Base-by-base conservation (phyloP, 2,113 vertebrate species). In the Malurus cyaneus region DNA sequence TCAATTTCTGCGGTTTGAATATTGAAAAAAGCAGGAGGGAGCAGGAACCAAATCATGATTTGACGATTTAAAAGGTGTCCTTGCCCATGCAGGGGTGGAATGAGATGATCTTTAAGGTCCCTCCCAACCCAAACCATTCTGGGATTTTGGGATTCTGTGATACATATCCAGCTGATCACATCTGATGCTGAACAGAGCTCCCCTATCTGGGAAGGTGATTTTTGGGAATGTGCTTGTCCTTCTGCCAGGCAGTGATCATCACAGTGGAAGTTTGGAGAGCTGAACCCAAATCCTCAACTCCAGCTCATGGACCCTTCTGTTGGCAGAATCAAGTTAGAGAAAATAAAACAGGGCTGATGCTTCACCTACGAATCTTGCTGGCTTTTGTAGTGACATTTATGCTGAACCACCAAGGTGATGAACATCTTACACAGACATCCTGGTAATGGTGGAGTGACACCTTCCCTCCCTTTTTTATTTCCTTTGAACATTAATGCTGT, bases 181-280 rank as follows among this genome's bases (percentile, higher is more conserved):
- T 65, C 72, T 39, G 39, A 39, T 39, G 39, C 39, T 39, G 39
- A 39, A 39, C 39, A 39, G 39, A 74, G 34, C 31, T 52, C 18
- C 62, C 31, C 31, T 32, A 0, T 5, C 46, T 3, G 6, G 46
- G 42, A 18, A 14, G 60, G 23, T 11, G 34, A 13, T 61, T 31
- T 6, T 5, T 41, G 32, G 67, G 54, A 25, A 29, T 59, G 0
- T 1, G 0, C 17, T 3, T 46, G 18, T 60, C 57, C 66, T 65
- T n/a, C 11, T 19, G 34, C 65, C 34, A 1, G 23, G 32, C 59
- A 39, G 73, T 14, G 4, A 9, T 3, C 0, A 0, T 36, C 20
- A 39, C 25, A 14, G 11, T 65, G 32, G 39, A 21, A 29, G 9
- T 65, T 26, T 64, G 81, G 24, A 18, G n/a, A 13, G 36, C n/a